These are phyloP conservation scores for Cydia strobilella DNA, from an alignment of 1,140 invertebrate genomes.

Conservation along the genomic window DNA sequence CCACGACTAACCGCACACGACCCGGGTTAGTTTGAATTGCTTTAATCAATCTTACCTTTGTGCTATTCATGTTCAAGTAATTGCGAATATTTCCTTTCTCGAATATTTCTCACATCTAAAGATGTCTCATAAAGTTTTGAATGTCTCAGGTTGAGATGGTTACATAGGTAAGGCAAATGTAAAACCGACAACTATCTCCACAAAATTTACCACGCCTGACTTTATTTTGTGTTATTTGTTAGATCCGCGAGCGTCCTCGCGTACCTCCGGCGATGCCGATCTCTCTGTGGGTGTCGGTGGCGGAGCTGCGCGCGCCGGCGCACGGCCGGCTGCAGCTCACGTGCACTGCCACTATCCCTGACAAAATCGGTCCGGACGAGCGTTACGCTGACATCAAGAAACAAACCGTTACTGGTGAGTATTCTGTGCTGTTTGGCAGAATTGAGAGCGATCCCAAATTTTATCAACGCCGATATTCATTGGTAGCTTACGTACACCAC, in stretches of 20 bases:
- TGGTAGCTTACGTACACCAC: too few relatives aligned
- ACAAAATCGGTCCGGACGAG: conserved; percentile 73
- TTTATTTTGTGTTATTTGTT: neutral
- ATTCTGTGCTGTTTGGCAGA: neutral
- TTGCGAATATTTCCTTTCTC: too few relatives aligned
- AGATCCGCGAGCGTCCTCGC: conserved; percentile 65
- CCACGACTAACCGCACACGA: too few relatives aligned
- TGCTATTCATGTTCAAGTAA: too few relatives aligned
- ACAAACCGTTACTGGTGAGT: conserved; percentile 76
- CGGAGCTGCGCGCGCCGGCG: conserved; percentile 81
- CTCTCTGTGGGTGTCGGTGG: conserved; percentile 79
- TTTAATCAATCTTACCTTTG: too few relatives aligned
- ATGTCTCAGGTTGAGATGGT: too few relatives aligned
- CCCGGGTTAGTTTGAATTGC: too few relatives aligned
- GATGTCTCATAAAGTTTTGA: too few relatives aligned
- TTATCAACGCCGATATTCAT: too few relatives aligned
- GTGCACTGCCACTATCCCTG: conserved; percentile 84
- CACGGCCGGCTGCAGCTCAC: conserved; percentile 82
- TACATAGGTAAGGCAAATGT: too few relatives aligned
- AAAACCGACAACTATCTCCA: neutral
- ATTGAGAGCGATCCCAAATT: too few relatives aligned
- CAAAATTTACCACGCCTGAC: neutral
- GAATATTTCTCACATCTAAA: too few relatives aligned
- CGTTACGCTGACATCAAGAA: conserved; percentile 76
- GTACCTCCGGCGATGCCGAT: conserved; percentile 58